A percentile compares a stretch with the other conserved stretches of the same genome.
Evolutionary conservation across 2,888 invertebrate genomes (phyloP).

Genomic region (Leptarthrus brevirostris): DNA sequence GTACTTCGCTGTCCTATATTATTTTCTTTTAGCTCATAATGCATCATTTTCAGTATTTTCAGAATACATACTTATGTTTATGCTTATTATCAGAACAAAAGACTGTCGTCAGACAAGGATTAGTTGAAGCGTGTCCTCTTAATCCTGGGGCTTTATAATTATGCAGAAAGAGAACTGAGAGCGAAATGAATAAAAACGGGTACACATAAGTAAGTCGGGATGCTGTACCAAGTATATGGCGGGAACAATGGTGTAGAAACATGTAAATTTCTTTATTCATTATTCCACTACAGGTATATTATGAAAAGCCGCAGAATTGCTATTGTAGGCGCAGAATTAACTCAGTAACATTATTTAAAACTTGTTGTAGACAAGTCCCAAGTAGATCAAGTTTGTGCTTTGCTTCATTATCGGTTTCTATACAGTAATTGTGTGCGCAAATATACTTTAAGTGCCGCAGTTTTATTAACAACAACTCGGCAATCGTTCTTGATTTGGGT

Average conservation of each 20-base stretch:
- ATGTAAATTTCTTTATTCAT: constrained; percentile 6
- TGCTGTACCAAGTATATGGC: not conserved
- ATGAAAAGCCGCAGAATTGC: constrained; percentile 3
- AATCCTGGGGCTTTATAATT: constrained; percentile 1
- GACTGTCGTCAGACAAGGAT: constrained; percentile 9
- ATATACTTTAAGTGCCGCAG: not conserved
- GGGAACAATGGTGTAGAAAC: not conserved
- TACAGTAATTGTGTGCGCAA: too few relatives aligned
- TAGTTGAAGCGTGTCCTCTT: constrained; percentile 5
- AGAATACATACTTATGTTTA: not conserved
- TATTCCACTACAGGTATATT: not conserved
- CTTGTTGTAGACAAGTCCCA: not conserved
- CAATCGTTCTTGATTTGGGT: too few relatives aligned
- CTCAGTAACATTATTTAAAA: not conserved
- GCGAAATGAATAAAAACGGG: constrained; percentile 2
- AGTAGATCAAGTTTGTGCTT: not conserved
- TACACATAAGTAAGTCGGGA: not conserved
- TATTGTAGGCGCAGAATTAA: not conserved
- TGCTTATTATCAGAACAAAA: constrained; percentile 15
- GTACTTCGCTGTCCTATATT: not conserved
- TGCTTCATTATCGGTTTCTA: too few relatives aligned
- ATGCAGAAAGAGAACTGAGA: constrained; percentile 6
- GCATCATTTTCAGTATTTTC: not conserved
- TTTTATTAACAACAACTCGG: too few relatives aligned
- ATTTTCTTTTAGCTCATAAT: constrained; percentile 4